Evolutionary conservation across 2,113 vertebrate genomes (phyloP), one percentile per base, ranked within the genome.

Genomic region (Halichoerus grypus): DNA sequence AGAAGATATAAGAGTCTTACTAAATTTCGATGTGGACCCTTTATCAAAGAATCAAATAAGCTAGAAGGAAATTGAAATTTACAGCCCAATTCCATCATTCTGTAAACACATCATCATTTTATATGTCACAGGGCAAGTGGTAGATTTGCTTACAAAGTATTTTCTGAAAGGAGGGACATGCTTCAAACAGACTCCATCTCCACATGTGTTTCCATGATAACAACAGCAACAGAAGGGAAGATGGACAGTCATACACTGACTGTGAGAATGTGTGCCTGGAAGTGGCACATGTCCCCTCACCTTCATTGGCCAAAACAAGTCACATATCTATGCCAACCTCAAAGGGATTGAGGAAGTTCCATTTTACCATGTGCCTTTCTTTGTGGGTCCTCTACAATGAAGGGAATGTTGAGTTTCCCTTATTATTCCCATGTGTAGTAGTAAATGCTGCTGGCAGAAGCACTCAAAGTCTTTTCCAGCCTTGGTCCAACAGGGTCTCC

Each of bases 151-250:
- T 80, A 2, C 39, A 86, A 95, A 86, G 33, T 28, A 24, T 63
- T 89, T 85, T 86, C 72, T 88, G 46, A 46, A 94, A 93, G 87
- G n/a, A 93, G 42, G n/a, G 16, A 7, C 18, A 51, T 79, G 24
- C 12, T 61, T 92, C 65, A 92, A 82, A 88, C 18, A 69, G 15
- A 49, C 14, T 80, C 28, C n/a, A 39, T n/a, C 71, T 69, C 26
- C 51, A 57, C 31, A 0, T 22, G 11, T 31, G 42, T 39, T 86
- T 74, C 74, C 39, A 28, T 15, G 31, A 72, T 12, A 4, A 36
- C 19, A 55, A 7, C 39, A 36, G 46, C 22, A 83, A 95, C 14
- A 89, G 1, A 79, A 95, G 74, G 7, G 42, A 46, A 61, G 26
- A 39, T 1, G 1, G 11, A 88, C 7, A 63, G n/a, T 49, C 61